Evolutionary conservation across 2,797 vertebrate species (phyloP).

Genomic region (Arctocebus calabarensis): DNA sequence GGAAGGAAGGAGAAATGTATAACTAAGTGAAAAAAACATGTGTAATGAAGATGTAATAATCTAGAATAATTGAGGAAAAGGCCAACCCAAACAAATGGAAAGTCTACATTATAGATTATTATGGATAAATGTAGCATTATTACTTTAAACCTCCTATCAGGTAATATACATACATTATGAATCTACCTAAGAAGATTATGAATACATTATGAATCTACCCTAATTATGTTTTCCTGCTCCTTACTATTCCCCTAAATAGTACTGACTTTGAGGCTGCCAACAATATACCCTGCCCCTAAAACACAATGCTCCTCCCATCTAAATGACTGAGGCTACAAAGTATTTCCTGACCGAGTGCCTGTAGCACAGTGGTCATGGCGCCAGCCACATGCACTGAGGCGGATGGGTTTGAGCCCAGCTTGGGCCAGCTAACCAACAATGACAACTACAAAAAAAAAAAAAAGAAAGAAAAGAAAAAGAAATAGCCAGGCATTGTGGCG

Average conservation of each 20-base stretch:
- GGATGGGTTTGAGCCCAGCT: no score
- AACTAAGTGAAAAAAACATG: neutral
- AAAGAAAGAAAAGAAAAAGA: no score
- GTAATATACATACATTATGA: neutral
- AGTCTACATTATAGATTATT: neutral
- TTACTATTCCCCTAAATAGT: neutral
- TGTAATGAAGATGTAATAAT: neutral
- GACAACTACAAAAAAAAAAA: no score
- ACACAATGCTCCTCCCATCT: neutral
- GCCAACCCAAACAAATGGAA: neutral
- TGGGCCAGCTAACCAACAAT: no score
- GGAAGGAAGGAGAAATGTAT: constrained; percentile 8
- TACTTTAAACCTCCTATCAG: neutral
- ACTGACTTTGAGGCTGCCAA: neutral
- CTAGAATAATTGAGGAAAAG: constrained; percentile 22
- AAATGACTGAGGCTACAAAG: neutral
- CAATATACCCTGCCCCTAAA: neutral
- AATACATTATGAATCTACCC: no score
- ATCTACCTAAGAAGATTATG: neutral
- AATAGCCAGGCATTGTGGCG: no score
- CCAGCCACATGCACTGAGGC: no score
- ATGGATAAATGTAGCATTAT: neutral
- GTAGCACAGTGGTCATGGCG: no score
- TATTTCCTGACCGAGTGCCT: no score
- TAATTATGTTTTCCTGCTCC: neutral